Conservation (phyloP, 2,113 vertebrate genomes). For the Thermophis baileyi region DNA sequence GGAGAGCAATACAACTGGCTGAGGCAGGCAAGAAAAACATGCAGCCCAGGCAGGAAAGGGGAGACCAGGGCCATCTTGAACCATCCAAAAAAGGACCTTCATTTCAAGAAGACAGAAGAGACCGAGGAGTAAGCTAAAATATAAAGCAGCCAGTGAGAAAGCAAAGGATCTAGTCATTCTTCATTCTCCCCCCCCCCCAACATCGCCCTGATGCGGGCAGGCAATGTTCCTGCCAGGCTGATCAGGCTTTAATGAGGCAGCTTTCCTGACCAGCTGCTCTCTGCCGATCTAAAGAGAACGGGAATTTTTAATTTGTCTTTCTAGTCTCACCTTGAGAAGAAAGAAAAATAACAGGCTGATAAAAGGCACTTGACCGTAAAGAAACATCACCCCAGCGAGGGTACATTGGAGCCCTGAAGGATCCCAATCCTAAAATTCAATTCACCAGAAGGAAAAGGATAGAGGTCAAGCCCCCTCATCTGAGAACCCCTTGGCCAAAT, state of each 20-base stretch:
- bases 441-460: background rate
- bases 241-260: slow-evolving; percentile 18
- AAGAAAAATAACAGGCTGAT: background rate
- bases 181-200: background rate
- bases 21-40: background rate
- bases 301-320: background rate
- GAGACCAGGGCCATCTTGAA: background rate
- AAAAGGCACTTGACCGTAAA: background rate
- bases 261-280: background rate
- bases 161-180: background rate
- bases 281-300: background rate
- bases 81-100: background rate
- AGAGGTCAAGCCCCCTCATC: no score
- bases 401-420: no score
- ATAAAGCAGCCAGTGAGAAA: background rate
- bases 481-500: background rate
- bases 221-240: background rate
- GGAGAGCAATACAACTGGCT: background rate
- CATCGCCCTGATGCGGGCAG: background rate
- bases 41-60: background rate
- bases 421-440: background rate
- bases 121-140: background rate
- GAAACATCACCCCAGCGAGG: background rate
- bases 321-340: background rate
- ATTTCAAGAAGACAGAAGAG: background rate